Conservation (phyloP, 92 coral and sea anemone genomes). For the Zoanthus gigantus region DNA sequence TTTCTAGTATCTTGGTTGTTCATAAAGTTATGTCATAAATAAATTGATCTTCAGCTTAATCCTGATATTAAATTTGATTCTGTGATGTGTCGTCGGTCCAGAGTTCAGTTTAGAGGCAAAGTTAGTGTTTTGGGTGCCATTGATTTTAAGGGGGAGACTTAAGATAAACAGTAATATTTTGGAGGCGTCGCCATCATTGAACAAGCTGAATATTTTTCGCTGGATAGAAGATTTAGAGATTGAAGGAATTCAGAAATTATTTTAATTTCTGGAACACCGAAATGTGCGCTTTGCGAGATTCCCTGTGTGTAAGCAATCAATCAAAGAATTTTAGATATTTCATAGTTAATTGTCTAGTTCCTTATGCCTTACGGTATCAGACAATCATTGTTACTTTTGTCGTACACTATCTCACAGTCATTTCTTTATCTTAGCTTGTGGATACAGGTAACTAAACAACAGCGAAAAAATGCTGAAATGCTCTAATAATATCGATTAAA, state of each 20-base stretch:
- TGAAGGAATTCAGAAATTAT: background rate
- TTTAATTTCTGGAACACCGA: background rate
- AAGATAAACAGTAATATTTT: background rate
- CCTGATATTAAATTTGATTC: background rate
- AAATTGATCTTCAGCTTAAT: background rate
- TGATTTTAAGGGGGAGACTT: background rate
- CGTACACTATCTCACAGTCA: background rate
- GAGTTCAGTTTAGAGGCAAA: background rate
- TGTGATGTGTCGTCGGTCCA: background rate
- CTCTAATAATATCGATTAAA: background rate
- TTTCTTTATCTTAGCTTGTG: background rate
- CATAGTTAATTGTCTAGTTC: constrained; percentile 29
- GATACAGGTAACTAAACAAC: background rate
- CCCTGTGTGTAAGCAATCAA: background rate
- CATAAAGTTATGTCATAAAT: background rate
- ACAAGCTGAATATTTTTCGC: background rate
- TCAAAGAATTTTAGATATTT: constrained; percentile 34
- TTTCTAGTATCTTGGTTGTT: background rate
- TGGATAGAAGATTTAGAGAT: background rate
- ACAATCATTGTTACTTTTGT: background rate
- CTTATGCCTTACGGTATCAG: background rate
- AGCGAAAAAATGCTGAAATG: background rate
- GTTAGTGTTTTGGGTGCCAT: background rate
- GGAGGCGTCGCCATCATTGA: constrained; percentile 26
- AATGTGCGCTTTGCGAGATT: background rate